Base-by-base conservation (phyloP, 2,888 invertebrate species). In the Troides helena region DNA sequence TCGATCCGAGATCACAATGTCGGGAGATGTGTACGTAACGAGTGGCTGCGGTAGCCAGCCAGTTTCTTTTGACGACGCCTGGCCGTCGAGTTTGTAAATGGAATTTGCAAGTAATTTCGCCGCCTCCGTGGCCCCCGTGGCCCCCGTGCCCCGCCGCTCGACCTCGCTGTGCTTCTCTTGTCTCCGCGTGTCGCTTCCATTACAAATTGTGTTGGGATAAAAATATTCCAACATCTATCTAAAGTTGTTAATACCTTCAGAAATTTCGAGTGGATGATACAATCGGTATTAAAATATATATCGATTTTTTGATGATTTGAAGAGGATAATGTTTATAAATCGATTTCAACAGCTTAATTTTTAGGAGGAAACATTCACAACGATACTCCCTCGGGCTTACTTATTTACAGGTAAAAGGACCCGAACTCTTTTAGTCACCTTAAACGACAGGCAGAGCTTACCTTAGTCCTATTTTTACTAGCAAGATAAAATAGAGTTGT, bases 121-220 rank as follows among this genome's bases (percentile, higher is more conserved):
- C 85, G 81, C 83, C 79, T 79, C 78, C 80, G 74, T 75, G 69
- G 76, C 78, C 75, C 80, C 78, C 80, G 74, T 75, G 69, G 76
- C 78, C 75, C 80, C 78, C 75, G 77, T 71, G 72, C 76, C 80
- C 78, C 80, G 71, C 74, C 75, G 78, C 72, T 74, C 75, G 78
- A 81, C 83, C 81, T 78, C 78, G 79, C 83, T 83, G 84, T 87
- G 88, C 88, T 88, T 39, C 89, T 90, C 90, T 89, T 90, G 91
- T 91, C 89, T 90, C 90, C 84, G 88, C 88, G 89, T 90, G 89
- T 90, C 91, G 87, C 88, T 89, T 89, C 90, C 91, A 90, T 92
- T 91, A 91, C 90, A 91, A 92, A 92, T 91, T 92, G 90, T 91
- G 92, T 90, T 92, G 88, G 90, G 85, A 92, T 92, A 91, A 92